A percentile compares a stretch with the other conserved stretches of the same genome.
Evolutionary conservation across 2,888 invertebrate species (phyloP).

Genomic region (Margaritifera margaritifera): DNA sequence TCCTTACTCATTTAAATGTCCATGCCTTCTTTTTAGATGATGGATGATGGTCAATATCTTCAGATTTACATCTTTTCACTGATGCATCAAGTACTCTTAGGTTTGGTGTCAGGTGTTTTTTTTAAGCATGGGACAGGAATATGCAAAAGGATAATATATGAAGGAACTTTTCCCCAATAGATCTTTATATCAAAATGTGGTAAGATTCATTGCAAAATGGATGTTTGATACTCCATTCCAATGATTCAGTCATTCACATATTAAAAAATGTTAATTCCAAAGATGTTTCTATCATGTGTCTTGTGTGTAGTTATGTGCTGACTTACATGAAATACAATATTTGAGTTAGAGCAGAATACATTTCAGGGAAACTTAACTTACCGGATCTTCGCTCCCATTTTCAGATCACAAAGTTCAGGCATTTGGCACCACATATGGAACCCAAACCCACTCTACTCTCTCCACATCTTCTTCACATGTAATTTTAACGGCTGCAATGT

Average conservation of each 20-base stretch:
- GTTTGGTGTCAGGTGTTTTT: constrained; percentile 21
- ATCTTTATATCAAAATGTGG: constrained; percentile 28
- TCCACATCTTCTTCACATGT: too few species aligned
- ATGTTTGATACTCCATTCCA: constrained; percentile 27
- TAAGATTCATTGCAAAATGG: constrained; percentile 11
- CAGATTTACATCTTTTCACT: too few species aligned
- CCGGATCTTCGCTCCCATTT: too few species aligned
- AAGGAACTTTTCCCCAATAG: constrained; percentile 25
- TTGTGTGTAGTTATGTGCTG: constrained; percentile 26
- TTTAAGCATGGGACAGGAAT: constrained; percentile 7
- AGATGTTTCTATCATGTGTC: constrained; percentile 13
- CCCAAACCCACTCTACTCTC: too few species aligned
- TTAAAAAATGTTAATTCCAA: constrained; percentile 26
- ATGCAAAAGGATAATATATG: background rate
- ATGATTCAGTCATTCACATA: constrained; percentile 27
- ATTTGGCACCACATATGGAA: too few species aligned
- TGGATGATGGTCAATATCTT: constrained; percentile 7
- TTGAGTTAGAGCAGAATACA: constrained; percentile 20
- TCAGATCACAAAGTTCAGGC: too few species aligned
- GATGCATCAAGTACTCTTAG: too few species aligned
- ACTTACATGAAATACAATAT: constrained; percentile 24
- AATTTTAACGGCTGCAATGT: too few species aligned
- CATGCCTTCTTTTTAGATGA: constrained; percentile 12
- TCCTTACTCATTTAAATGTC: constrained; percentile 28
- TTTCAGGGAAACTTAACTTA: constrained; percentile 21